phyloP scores from a whole-genome alignment of 2,888 invertebrate genomes.

The Tachystola acroxantha region DNA sequence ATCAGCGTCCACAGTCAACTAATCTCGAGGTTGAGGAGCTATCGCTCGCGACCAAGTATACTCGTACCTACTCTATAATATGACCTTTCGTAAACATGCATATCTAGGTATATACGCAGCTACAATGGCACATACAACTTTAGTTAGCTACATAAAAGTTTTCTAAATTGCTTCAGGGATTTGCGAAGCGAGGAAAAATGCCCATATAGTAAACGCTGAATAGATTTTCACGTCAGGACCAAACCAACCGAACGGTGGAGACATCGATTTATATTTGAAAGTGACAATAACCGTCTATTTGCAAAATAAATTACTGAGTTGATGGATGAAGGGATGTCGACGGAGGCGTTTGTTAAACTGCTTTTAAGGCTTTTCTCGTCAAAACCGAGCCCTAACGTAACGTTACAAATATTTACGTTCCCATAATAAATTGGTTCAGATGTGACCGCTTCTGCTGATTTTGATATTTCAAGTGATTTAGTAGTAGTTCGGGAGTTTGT shows the following conservation, averaged over 20 bases:
- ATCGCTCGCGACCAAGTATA: too few species aligned
- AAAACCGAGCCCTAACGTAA: not conserved
- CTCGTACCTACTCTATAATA: too few species aligned
- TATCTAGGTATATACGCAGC: not conserved
- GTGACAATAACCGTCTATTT: conserved; percentile 1
- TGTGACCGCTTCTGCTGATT: too few species aligned
- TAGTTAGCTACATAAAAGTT: not conserved
- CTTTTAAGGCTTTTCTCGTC: not conserved
- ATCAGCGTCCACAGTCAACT: too few species aligned
- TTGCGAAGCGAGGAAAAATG: conserved; percentile 2
- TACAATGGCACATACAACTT: not conserved
- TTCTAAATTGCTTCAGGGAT: conserved; percentile 5
- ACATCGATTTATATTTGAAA: not conserved
- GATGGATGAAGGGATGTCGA: not conserved
- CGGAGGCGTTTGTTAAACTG: not conserved
- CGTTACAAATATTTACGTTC: not conserved
- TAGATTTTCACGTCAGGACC: not conserved
- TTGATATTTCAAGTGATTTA: too few species aligned
- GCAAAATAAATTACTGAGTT: not conserved
- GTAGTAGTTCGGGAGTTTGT: too few species aligned
- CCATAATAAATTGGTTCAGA: too few species aligned
- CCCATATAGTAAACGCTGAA: conserved; percentile 1
- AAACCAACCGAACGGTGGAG: not conserved
- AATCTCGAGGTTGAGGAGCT: too few species aligned
- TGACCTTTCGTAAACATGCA: too few species aligned